These are phyloP conservation scores for Lamprologus ornatipinnis DNA, from an alignment of 2,113 vertebrate genomes.

Conservation along the genomic window DNA sequence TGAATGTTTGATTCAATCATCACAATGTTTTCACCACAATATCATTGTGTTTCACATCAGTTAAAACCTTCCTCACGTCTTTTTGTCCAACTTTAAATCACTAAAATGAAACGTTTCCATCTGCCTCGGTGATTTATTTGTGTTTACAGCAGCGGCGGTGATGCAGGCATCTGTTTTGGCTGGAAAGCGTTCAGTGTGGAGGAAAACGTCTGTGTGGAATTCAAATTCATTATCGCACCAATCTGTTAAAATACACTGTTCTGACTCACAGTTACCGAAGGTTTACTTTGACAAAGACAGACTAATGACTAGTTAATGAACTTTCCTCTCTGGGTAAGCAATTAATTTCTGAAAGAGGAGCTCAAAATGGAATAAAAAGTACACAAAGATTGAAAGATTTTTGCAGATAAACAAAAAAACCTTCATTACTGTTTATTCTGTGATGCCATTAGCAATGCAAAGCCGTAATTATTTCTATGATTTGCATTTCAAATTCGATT, in stretches of 20 bases:
- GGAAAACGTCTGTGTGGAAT: neutral
- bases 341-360: neutral
- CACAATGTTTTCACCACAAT: neutral
- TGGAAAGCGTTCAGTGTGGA: neutral
- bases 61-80: neutral
- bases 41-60: neutral
- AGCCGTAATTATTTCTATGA: constrained; percentile 35
- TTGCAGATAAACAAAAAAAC: neutral
- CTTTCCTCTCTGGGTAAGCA: constrained; percentile 4
- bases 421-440: neutral
- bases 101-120: neutral
- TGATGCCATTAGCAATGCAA: neutral
- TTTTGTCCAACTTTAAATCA: neutral
- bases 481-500: constrained; percentile 52
- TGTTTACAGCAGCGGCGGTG: neutral
- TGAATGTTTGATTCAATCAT: neutral
- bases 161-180: constrained; percentile 1
- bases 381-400: neutral
- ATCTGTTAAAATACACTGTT: neutral
- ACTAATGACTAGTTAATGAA: constrained; percentile 22
- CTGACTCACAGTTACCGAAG: neutral
- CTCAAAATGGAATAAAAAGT: neutral
- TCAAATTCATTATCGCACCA: constrained; percentile 13
- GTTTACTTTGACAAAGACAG: constrained; percentile 27
- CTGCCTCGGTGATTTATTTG: neutral